These are phyloP conservation scores for Tinamus major DNA, from an alignment of 2,797 vertebrate species.

Conservation along the genomic window DNA sequence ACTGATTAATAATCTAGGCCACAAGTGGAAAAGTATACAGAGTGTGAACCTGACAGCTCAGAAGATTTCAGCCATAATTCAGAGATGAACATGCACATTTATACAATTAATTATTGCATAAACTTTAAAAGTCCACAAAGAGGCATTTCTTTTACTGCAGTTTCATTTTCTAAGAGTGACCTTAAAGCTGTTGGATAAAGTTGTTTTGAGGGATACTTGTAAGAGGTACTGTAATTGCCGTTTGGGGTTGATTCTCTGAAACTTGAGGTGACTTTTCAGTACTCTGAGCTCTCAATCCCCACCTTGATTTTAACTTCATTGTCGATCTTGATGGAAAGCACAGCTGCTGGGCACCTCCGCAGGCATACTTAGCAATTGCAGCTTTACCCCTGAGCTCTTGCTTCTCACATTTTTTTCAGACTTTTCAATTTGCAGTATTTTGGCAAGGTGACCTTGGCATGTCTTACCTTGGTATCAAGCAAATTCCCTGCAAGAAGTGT, in stretches of 20 bases:
- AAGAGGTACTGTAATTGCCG: slow-evolving; percentile 26
- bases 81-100: slow-evolving; percentile 33
- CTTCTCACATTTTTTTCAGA: slow-evolving; percentile 46
- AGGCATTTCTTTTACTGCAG: slow-evolving; percentile 36
- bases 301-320: background rate
- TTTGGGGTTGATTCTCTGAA: background rate
- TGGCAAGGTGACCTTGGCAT: slow-evolving; percentile 62
- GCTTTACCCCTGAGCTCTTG: slow-evolving; percentile 16
- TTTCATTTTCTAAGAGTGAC: slow-evolving; percentile 19
- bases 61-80: slow-evolving; percentile 19
- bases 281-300: background rate
- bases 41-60: slow-evolving; percentile 22
- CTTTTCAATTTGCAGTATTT: slow-evolving; percentile 5
- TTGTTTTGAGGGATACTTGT: slow-evolving; percentile 15
- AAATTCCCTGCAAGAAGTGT: slow-evolving; percentile 44
- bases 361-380: background rate
- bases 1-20: background rate
- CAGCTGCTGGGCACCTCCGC: background rate
- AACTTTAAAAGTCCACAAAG: slow-evolving; percentile 21
- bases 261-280: background rate
- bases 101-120: slow-evolving; percentile 32
- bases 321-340: background rate
- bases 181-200: slow-evolving; percentile 11
- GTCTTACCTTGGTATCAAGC: slow-evolving; percentile 50
- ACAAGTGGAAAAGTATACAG: background rate